phyloP scores from a whole-genome alignment of 2,113 vertebrate genomes.

The Scomber japonicus region DNA sequence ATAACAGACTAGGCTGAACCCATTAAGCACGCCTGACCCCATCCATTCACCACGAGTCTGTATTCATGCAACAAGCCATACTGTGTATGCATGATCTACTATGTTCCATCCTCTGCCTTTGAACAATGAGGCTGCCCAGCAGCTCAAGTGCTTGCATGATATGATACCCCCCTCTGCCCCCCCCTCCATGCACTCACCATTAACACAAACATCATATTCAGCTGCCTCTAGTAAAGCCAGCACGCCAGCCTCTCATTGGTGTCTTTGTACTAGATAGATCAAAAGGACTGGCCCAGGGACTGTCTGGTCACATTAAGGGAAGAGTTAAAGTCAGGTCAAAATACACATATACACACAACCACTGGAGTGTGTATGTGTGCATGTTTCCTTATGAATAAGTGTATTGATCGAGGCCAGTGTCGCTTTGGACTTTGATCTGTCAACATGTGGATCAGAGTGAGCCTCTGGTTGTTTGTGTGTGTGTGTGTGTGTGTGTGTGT shows the following conservation, averaged over 20 bases:
- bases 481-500: constrained; percentile 6
- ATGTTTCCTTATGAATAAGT: constrained; percentile 53
- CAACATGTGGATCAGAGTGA: constrained; percentile 48
- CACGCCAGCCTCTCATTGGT: constrained; percentile 37
- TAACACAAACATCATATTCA: constrained; percentile 68
- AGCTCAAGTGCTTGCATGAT: constrained; percentile 51
- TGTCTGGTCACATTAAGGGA: constrained; percentile 42
- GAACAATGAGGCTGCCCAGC: constrained; percentile 56
- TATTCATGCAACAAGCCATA: constrained; percentile 45
- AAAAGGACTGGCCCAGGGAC: constrained; percentile 45
- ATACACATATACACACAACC: constrained; percentile 12
- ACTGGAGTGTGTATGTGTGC: not conserved
- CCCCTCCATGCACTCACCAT: constrained; percentile 26
- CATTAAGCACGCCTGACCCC: constrained; percentile 28
- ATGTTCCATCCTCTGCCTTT: not conserved
- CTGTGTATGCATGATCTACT: constrained; percentile 30
- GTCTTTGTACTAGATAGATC: constrained; percentile 54
- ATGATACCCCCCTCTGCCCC: constrained; percentile 7
- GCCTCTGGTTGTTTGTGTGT: not conserved
- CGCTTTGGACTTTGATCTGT: constrained; percentile 76
- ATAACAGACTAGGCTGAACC: constrained; percentile 17
- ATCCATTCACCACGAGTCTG: constrained; percentile 16
- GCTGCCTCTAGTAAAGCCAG: constrained; percentile 26
- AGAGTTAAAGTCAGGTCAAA: constrained; percentile 56
- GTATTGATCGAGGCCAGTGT: constrained; percentile 59